A percentile compares a stretch with the other conserved stretches of the same genome.
These are phyloP conservation scores for Cephalopterus ornatus DNA, from an alignment of 2,113 vertebrate species.

Conservation along the genomic window DNA sequence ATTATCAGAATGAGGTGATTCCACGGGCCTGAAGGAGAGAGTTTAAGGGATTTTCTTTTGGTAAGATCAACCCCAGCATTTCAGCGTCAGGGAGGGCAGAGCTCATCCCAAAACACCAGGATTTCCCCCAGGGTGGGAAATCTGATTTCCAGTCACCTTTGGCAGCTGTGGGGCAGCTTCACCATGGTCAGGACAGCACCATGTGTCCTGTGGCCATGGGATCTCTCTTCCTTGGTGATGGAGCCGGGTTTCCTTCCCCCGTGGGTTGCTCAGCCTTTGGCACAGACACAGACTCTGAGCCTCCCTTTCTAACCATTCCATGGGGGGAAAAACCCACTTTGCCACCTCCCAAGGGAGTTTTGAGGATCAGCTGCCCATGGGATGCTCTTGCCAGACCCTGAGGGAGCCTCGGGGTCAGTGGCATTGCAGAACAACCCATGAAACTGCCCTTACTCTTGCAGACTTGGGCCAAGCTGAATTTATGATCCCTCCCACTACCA, in stretches of 20 bases:
- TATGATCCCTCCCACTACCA: not conserved
- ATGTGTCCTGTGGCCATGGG: rapidly evolving
- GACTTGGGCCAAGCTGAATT: not conserved
- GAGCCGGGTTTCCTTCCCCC: not conserved
- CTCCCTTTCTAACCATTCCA: not conserved
- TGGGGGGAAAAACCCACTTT: not conserved
- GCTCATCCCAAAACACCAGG: not conserved
- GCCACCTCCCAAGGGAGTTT: not conserved
- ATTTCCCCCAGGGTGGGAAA: not conserved
- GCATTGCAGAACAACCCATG: not conserved
- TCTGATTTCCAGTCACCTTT: not conserved
- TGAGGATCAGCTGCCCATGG: not conserved
- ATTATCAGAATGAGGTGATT: not conserved
- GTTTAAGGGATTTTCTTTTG: not conserved
- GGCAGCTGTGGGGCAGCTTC: not conserved
- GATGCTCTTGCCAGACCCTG: not conserved
- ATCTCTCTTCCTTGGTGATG: not conserved
- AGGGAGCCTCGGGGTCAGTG: not conserved
- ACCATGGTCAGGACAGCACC: rapidly evolving
- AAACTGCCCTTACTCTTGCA: not conserved
- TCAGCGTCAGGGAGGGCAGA: not conserved
- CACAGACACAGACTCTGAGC: not conserved
- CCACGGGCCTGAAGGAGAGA: not conserved
- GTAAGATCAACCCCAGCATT: not conserved
- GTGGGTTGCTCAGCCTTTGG: not conserved